Conservation (phyloP, 2,113 vertebrate species). For the Sylvietta virens region DNA sequence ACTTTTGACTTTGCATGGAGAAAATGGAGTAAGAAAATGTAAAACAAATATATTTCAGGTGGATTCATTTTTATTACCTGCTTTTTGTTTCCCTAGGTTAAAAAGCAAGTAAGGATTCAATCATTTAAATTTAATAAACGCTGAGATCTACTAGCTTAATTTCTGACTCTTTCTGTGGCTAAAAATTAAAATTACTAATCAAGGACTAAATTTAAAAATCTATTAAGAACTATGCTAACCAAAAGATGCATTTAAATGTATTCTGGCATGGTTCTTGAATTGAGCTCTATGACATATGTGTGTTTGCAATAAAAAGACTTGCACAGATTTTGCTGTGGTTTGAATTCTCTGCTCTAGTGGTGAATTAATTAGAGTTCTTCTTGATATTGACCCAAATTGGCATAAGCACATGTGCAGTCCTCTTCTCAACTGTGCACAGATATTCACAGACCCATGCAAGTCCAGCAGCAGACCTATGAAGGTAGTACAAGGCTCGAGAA, state of each 20-base stretch:
- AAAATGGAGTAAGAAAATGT: conserved; percentile 67
- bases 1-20: conserved; percentile 73
- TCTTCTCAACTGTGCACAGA: background rate
- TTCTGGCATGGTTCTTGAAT: background rate
- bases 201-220: background rate
- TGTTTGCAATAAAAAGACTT: background rate
- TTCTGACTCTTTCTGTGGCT: background rate
- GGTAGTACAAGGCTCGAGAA: background rate
- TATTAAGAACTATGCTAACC: background rate
- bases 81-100: conserved; percentile 48
- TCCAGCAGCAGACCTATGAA: background rate
- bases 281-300: background rate
- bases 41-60: conserved; percentile 60
- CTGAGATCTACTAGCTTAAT: background rate
- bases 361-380: background rate
- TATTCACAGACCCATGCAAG: background rate
- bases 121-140: conserved; percentile 29
- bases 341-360: background rate
- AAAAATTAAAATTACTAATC: background rate
- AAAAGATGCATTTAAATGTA: background rate
- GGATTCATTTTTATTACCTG: conserved; percentile 48
- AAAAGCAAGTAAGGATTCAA: conserved; percentile 44
- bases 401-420: background rate
- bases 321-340: background rate
- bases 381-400: background rate